Base-by-base conservation (phyloP, 2,888 invertebrate species). In the Pheosia tremula region DNA sequence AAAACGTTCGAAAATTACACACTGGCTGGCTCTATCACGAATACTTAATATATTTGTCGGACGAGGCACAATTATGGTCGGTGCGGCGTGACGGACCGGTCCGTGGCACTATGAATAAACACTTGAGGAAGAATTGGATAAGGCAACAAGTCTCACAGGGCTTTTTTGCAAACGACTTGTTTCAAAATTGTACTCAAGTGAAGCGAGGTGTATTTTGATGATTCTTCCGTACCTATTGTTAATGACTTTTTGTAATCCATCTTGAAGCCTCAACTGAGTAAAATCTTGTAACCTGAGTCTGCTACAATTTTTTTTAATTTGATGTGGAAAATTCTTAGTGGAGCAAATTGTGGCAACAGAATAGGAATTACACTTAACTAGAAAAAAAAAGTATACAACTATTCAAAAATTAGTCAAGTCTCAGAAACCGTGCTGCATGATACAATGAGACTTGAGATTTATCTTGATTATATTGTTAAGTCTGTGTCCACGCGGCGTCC, bases 31-130 rank as follows among this genome's bases (percentile, higher is more conserved):
- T 80, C 80, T 84, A 88, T 87, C 81, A 84, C 82, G 84, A 85
- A 86, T 85, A 86, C 83, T 87, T 89, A 87, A 89, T 88, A 86
- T 83, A 87, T 88, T 89, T 88, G 85, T 87, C 80, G 86, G 86
- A 77, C 78, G 77, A 79, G 78, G 77, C 75, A 84, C 86, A 86
- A 85, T 87, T 85, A 84, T 82, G 84, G 79, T 65, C 88, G 85
- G 84, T 81, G 77, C 81, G 78, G 78, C 88, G 84, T 89, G 85
- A 89, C 88, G 87, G 74, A 67, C 77, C 77, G 88, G 82, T 85
- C 80, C 79, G 81, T 68, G 85, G 82, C 75, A 78, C 86, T 74
- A 70, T 67, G 72, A 78, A 74, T 74, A 77, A 72, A 75, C 75
- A 74, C 74, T 64, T 60, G 64, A 61, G 66, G 75, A 74, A 62